Percentiles rank a stretch among this genome's conserved stretches.
phyloP scores from a whole-genome alignment of 2,888 invertebrate species.

The Vannuccia rotundouncinata region DNA sequence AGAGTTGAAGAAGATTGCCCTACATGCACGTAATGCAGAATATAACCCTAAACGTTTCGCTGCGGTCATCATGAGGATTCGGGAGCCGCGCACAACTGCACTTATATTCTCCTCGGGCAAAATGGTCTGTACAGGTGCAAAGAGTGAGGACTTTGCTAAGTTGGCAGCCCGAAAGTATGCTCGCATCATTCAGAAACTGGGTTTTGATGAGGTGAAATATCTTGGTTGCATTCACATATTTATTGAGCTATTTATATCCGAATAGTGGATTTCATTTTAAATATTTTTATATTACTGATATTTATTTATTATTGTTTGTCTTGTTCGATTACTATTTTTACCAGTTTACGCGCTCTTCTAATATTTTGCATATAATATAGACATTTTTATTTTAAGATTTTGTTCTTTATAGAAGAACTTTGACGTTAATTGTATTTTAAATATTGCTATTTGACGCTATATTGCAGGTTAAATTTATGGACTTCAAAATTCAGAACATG shows the following conservation, averaged over 20 bases:
- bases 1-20: conserved; percentile 89
- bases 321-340: too few species aligned
- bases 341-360: too few species aligned
- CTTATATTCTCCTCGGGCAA: conserved; percentile 76
- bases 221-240: too few species aligned
- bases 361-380: too few species aligned
- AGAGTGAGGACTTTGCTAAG: conserved; percentile 72
- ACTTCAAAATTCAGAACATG: conserved; percentile 78
- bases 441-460: conserved; percentile 63
- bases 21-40: conserved; percentile 95
- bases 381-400: too few species aligned
- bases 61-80: conserved; percentile 88
- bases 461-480: conserved; percentile 69
- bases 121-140: conserved; percentile 80
- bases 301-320: too few species aligned
- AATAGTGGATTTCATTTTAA: too few species aligned
- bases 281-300: too few species aligned
- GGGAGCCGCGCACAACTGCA: conserved; percentile 74
- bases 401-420: too few species aligned
- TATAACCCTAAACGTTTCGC: conserved; percentile 98
- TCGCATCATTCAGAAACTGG: conserved; percentile 72
- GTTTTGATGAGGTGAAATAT: conserved; percentile 64
- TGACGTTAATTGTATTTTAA: too few species aligned
- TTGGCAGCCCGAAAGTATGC: conserved; percentile 75
- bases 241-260: too few species aligned